Percentiles rank a stretch among this genome's conserved stretches.
These are phyloP conservation scores for Oreochromis spilurus DNA, from an alignment of 2,113 vertebrate genomes.

Conservation along the genomic window DNA sequence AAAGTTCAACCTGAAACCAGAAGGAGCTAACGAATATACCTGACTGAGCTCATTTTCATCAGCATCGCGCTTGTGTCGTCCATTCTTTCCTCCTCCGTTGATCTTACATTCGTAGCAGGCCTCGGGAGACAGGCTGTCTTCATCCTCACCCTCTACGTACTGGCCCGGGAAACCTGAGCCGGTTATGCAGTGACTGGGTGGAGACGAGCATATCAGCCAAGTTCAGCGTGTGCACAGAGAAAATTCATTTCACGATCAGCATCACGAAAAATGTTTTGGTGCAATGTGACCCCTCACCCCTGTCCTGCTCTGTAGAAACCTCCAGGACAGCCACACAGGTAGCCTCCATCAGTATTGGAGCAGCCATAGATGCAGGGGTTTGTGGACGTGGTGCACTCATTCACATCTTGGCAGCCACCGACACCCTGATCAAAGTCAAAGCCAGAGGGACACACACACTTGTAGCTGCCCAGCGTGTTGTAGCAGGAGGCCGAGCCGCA, in stretches of 20 bases:
- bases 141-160: slow-evolving; percentile 72
- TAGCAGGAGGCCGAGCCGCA: slow-evolving; percentile 91
- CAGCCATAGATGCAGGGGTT: slow-evolving; percentile 90
- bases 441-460: slow-evolving; percentile 89
- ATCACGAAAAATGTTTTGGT: not conserved
- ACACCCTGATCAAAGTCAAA: slow-evolving; percentile 83
- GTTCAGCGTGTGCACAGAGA: not conserved
- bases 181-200: slow-evolving; percentile 84
- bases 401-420: slow-evolving; percentile 87
- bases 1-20: not conserved
- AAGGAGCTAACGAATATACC: slow-evolving; percentile 33
- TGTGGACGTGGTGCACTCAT: slow-evolving; percentile 76
- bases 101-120: slow-evolving; percentile 95
- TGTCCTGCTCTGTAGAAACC: slow-evolving; percentile 91
- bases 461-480: slow-evolving; percentile 92
- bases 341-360: slow-evolving; percentile 89
- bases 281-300: slow-evolving; percentile 76
- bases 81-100: slow-evolving; percentile 78
- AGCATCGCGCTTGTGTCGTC: slow-evolving; percentile 53
- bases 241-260: not conserved
- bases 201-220: not conserved
- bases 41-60: slow-evolving; percentile 71
- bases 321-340: slow-evolving; percentile 86
- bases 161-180: slow-evolving; percentile 73
- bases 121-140: slow-evolving; percentile 81